phyloP scores from a whole-genome alignment of 1,140 invertebrate genomes.

The Zaprionus vittiger region DNA sequence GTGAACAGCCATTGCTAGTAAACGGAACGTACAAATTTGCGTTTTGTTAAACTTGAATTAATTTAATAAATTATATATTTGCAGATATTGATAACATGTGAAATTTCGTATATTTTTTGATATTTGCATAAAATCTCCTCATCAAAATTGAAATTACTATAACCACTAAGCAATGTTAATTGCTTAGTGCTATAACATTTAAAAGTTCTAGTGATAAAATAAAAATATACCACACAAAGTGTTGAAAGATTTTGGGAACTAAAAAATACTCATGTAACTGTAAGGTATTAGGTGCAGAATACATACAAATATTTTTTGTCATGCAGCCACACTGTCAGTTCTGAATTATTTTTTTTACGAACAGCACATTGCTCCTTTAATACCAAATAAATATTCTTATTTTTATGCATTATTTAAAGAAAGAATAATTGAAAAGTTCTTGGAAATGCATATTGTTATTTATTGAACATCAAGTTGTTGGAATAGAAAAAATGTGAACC shows the following conservation, averaged over 20 bases:
- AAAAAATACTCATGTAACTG: conserved; percentile 17
- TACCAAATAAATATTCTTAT: conserved; percentile 23
- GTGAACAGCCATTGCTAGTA: no score
- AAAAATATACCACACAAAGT: no score
- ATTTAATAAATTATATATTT: no score
- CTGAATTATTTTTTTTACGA: conserved; percentile 46
- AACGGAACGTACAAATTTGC: no score
- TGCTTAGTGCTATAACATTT: no score
- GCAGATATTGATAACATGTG: no score
- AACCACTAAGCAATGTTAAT: no score
- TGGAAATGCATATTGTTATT: neutral
- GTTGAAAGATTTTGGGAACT: neutral
- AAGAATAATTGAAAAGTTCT: neutral
- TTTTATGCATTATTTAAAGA: conserved; percentile 7
- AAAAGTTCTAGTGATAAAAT: no score
- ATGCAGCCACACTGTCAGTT: conserved; percentile 36
- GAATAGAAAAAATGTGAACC: conserved; percentile 23
- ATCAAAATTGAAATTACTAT: no score
- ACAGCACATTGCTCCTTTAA: conserved; percentile 32
- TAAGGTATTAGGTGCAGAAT: conserved; percentile 11
- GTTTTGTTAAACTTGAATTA: no score
- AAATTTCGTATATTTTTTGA: no score
- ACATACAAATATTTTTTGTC: conserved; percentile 36
- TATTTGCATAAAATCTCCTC: no score
- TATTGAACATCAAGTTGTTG: neutral